Evolutionary conservation across 2,113 vertebrate species (phyloP).

Genomic region (Myotis yumanensis): DNA sequence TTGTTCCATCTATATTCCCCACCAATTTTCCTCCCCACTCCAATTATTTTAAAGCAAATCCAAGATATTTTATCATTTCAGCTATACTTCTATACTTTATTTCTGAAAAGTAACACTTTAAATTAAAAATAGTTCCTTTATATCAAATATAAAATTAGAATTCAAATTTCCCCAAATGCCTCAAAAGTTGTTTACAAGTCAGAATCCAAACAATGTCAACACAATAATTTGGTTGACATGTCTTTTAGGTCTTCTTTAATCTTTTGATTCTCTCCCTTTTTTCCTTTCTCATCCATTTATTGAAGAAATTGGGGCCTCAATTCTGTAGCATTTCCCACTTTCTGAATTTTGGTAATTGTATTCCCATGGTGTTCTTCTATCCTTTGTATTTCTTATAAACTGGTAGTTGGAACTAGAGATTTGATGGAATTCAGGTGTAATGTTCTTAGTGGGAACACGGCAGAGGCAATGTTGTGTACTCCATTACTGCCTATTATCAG

Average conservation of each 20-base stretch:
- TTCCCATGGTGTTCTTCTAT: background rate
- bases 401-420: background rate
- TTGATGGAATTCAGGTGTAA: background rate
- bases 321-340: background rate
- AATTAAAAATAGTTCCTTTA: background rate
- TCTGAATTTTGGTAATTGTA: background rate
- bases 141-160: too few relatives aligned
- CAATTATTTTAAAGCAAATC: constrained; percentile 19
- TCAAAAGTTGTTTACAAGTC: too few relatives aligned
- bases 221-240: too few relatives aligned
- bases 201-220: too few relatives aligned
- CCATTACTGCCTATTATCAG: background rate
- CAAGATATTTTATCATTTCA: background rate
- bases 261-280: too few relatives aligned
- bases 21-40: background rate
- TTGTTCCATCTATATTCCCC: background rate
- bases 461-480: background rate
- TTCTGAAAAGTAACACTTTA: background rate
- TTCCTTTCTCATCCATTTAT: too few relatives aligned
- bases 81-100: background rate
- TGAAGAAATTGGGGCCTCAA: too few relatives aligned
- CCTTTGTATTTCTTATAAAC: background rate
- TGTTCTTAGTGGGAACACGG: background rate
- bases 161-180: too few relatives aligned
- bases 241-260: background rate